A percentile compares a stretch with the other conserved stretches of the same genome.
Conservation (phyloP, 2,113 vertebrate genomes). For the Dinomys branickii region DNA sequence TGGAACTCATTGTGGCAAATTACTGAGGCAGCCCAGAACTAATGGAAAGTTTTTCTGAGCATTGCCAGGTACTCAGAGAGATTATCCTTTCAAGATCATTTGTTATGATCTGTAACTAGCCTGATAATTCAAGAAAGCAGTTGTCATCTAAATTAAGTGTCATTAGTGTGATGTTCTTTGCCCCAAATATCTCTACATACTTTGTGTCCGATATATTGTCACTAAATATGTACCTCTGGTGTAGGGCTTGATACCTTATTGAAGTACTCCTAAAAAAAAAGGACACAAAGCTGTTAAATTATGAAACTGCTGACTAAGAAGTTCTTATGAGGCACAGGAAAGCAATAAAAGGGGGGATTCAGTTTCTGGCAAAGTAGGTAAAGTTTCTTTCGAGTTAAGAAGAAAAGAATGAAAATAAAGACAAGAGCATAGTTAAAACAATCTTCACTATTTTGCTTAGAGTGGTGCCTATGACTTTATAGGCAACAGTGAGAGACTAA, state of each 20-base stretch:
- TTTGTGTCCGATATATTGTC: neutral
- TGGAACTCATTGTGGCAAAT: neutral
- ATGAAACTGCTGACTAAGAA: neutral
- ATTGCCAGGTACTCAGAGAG: neutral
- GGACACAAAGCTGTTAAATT: neutral
- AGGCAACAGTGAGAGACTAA: neutral
- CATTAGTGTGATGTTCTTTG: neutral
- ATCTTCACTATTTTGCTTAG: neutral
- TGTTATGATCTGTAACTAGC: neutral
- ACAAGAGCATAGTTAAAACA: neutral
- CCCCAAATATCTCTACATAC: neutral
- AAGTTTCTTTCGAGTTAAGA: neutral
- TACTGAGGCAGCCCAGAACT: neutral
- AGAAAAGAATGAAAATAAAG: neutral
- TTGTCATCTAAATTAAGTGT: neutral
- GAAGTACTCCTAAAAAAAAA: neutral
- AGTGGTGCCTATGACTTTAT: neutral
- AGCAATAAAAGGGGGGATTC: neutral
- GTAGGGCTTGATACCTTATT: neutral
- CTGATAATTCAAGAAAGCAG: neutral
- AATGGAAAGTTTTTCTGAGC: neutral
- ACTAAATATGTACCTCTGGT: neutral
- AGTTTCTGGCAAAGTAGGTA: neutral
- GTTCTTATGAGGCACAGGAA: neutral
- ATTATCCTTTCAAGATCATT: neutral